A percentile compares a stretch with the other conserved stretches of the same genome.
Evolutionary conservation across 2,888 invertebrate species (phyloP).

Genomic region (Rhagophthalmus giganteus): DNA sequence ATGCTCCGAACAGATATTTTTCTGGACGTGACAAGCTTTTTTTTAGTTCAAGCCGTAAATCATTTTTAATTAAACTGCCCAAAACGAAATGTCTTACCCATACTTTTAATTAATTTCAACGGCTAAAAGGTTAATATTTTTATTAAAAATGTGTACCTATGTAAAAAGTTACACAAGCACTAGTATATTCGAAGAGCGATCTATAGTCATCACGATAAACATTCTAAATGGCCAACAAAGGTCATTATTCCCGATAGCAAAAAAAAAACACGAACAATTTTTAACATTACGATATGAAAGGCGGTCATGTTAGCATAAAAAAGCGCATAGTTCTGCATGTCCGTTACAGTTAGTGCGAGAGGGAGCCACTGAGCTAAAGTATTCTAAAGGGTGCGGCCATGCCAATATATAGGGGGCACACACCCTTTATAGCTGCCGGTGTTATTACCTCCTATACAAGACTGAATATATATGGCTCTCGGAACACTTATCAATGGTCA

Average conservation of each 20-base stretch:
- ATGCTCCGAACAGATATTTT: no score
- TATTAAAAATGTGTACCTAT: no score
- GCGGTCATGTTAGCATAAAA: constrained; percentile 20
- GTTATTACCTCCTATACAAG: constrained; percentile 27
- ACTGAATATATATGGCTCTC: constrained; percentile 27
- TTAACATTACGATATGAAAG: constrained; percentile 15
- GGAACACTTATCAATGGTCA: constrained; percentile 27
- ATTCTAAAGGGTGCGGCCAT: constrained; percentile 10
- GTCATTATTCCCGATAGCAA: constrained; percentile 1
- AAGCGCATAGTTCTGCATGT: constrained; percentile 24
- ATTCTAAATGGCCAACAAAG: constrained; percentile 5
- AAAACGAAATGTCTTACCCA: constrained; percentile 6
- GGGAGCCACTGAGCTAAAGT: constrained; percentile 15
- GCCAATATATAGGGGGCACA: constrained; percentile 17
- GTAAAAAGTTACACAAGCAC: no score
- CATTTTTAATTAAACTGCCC: constrained; percentile 11
- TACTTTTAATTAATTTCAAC: constrained; percentile 9
- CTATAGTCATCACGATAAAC: constrained; percentile 6
- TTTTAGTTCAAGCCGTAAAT: no score
- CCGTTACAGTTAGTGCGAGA: constrained; percentile 18
- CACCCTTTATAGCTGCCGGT: constrained; percentile 28
- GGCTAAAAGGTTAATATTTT: background rate
- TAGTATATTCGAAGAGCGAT: background rate
- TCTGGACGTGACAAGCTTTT: no score
- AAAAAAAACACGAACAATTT: constrained; percentile 15